A percentile compares a stretch with the other conserved stretches of the same genome.
Evolutionary conservation across 2,888 invertebrate genomes (phyloP).

Genomic region (Athalia rosae): DNA sequence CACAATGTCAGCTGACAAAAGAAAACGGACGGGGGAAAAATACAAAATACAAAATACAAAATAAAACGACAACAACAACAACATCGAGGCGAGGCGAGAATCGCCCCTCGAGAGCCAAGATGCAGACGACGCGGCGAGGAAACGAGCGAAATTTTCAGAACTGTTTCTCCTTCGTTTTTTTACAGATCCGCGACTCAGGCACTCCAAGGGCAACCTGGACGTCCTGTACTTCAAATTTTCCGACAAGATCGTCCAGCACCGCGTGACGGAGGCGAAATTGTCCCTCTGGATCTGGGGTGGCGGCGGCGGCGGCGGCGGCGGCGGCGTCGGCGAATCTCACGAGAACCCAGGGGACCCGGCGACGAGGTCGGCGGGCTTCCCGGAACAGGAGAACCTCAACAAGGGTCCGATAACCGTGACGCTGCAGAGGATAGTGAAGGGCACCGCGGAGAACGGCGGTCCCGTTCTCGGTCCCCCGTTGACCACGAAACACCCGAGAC

Average conservation of each 20-base stretch:
- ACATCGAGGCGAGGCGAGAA: no score
- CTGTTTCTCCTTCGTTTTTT: slow-evolving; percentile 55
- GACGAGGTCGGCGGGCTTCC: slow-evolving; percentile 59
- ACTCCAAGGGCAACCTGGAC: slow-evolving; percentile 80
- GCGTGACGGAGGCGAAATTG: slow-evolving; percentile 82
- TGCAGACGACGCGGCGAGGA: no score
- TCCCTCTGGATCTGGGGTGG: slow-evolving; percentile 80
- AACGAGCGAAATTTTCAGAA: no score
- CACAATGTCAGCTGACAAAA: no score
- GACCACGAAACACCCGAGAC: slow-evolving; percentile 68
- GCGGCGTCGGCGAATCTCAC: background rate
- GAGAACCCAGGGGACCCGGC: slow-evolving; percentile 50
- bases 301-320: no score
- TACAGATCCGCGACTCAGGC: slow-evolving; percentile 82
- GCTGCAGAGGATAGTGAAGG: slow-evolving; percentile 76
- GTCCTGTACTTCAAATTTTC: slow-evolving; percentile 84
- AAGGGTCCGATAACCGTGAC: slow-evolving; percentile 71
- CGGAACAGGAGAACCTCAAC: slow-evolving; percentile 61
- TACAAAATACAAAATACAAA: no score
- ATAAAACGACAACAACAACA: no score
- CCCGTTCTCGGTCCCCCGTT: slow-evolving; percentile 66
- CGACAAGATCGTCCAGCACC: slow-evolving; percentile 82
- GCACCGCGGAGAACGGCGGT: slow-evolving; percentile 66
- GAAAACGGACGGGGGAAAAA: no score
- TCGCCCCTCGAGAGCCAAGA: background rate